Evolutionary conservation across 2,113 vertebrate species (phyloP), one percentile per base, ranked within the genome.

Genomic region (Ptilonorhynchus violaceus): DNA sequence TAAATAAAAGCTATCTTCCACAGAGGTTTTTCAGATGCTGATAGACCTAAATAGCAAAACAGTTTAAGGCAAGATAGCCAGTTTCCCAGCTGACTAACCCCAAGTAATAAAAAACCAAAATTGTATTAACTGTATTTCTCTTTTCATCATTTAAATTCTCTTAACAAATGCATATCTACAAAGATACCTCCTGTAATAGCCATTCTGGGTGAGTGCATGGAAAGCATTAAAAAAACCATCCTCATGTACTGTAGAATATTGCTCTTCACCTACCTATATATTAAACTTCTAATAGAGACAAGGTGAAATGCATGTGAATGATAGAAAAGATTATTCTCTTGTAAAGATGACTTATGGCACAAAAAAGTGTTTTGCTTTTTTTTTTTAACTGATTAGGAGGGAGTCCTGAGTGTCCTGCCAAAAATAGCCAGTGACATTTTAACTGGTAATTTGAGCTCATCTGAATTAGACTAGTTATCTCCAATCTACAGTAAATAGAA

Each of bases 381-480:
- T 97, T 96, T 94, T 73, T 76, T 41, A 53, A 86, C 85, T 93
- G 66, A 92, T 92, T 60, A 91, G 68, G 49, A 98, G 60, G 2
- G 60, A n/a, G 58, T 89, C 82, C 21, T 64, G 19, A 47, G 22
- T 11, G 39, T 78, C 97, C 95, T 97, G 93, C 97, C 66, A 56
- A 89, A 98, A 98, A 95, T 77, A 98, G 94, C 93, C 96, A 98
- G 94, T 98, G 98, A 98, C 96, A 92, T 89, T 86, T 97, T 96
- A 97, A 78, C 85, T 59, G 5, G 77, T 96, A 94, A 97, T 97
- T 97, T 97, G 93, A 97, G 96, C 96, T 98, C 74, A 33, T 97
- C 93, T 98, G 97, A 98, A 98, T 98, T 97, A 98, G 89, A 96
- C 74, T 97, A 98, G 97, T 98, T 97, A 97, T 97, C 84, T 98